Conservation (phyloP, 2,797 vertebrate genomes). For the Poecilia picta region DNA sequence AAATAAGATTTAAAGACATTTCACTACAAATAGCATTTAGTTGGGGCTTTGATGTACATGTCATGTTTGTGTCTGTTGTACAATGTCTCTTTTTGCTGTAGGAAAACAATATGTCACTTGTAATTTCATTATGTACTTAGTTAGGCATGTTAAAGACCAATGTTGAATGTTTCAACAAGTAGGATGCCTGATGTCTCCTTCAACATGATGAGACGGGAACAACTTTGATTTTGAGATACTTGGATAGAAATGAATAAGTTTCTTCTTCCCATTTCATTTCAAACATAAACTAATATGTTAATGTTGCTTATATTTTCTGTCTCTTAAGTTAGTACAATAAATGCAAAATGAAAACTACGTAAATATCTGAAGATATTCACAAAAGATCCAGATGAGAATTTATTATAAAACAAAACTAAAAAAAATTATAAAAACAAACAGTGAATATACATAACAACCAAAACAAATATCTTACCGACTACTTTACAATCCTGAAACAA, state of each 20-base stretch:
- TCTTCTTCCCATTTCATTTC: not conserved
- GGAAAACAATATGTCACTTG: not conserved
- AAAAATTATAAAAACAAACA: not conserved
- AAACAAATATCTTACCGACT: constrained; percentile 8
- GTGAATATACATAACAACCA: not conserved
- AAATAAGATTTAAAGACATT: not conserved
- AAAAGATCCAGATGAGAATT: not conserved
- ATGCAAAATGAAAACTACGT: not conserved
- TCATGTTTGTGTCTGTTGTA: not conserved
- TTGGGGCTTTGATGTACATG: not conserved
- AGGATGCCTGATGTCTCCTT: not conserved
- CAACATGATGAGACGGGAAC: not conserved
- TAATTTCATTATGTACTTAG: not conserved
- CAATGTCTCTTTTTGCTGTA: not conserved
- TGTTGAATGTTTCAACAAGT: not conserved
- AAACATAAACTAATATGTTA: not conserved
- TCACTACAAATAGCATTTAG: not conserved
- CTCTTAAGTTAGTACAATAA: not conserved
- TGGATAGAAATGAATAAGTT: not conserved
- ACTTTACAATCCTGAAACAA: constrained; percentile 33
- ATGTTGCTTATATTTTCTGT: not conserved
- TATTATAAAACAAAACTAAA: constrained; percentile 18
- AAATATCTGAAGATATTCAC: constrained; percentile 1
- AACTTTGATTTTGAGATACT: not conserved
- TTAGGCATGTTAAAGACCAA: not conserved